Evolutionary conservation across 2,888 invertebrate species (phyloP).

Genomic region (Oscheius myriophilus): DNA sequence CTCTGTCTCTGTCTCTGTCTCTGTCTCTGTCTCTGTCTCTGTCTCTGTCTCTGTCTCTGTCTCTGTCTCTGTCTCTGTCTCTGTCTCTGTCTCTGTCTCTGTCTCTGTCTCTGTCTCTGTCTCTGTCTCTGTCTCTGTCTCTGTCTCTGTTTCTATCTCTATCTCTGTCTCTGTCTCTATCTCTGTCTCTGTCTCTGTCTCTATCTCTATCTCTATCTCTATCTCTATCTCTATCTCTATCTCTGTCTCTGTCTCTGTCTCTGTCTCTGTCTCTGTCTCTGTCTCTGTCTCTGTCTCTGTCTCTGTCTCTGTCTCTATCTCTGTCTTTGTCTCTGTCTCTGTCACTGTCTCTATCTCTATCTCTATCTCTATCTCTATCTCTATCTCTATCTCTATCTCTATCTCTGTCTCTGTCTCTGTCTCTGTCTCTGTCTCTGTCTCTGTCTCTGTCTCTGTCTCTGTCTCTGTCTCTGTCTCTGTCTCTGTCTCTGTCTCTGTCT

Average conservation of each 20-base stretch:
- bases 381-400: not conserved
- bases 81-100: not conserved
- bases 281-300: not conserved
- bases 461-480: too few species aligned
- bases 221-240: not conserved
- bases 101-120: not conserved
- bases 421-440: not conserved
- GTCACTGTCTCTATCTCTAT: not conserved
- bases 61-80: not conserved
- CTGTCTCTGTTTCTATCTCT: too few species aligned
- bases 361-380: too few species aligned
- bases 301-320: not conserved
- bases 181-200: not conserved
- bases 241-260: not conserved
- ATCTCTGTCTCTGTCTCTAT: not conserved
- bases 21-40: not conserved
- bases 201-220: too few species aligned
- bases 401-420: not conserved
- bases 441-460: not conserved
- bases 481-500: not conserved
- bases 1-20: not conserved
- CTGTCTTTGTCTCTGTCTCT: not conserved
- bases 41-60: not conserved
- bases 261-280: not conserved
- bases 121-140: not conserved